Base-by-base conservation (phyloP, 2,888 invertebrate genomes). In the Macaria notata region DNA sequence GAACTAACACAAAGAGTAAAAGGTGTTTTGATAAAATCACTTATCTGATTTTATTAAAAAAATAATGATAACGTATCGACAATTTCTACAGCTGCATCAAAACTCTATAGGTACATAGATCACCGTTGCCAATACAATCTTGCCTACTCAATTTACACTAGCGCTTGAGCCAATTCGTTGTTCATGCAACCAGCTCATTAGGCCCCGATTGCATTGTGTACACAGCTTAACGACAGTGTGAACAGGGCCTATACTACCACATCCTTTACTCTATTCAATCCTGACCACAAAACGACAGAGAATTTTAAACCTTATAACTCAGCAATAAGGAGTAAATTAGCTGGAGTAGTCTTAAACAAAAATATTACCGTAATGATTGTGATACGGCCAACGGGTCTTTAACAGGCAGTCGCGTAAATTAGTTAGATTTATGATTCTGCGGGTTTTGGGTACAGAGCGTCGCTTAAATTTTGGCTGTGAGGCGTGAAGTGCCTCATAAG, bases 121-220 rank as follows among this genome's bases (percentile, higher is more conserved):
- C 33, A 6, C 33, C 33, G 4, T 6, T 6, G 7, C 33, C 33
- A 36, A 36, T 36, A 39, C 7, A 42, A 31, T 9, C 30, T 58
- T 31, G 6, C 57, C 9, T 48, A 54, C 51, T 48, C 44, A 29
- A 9, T 41, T 41, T 54, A 51, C 48, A 50, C 53, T 39, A 44
- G 48, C 51, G 63, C 53, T 59, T 38, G 9, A 66, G 62, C 65
- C 67, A 69, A 72, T 70, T 36, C 64, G 46, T 67, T 66, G 65
- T 62, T 64, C 59, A 64, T 64, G 61, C 65, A 59, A 55, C 59
- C 54, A 61, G 65, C 63, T 75, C 68, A 72, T 74, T 75, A 74
- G 65, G 49, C 60, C 59, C 60, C 59, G 46, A 65, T 63, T 54
- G 66, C 64, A 59, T 62, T 70, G 63, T 66, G 59, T 56, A 50